A percentile compares a stretch with the other conserved stretches of the same genome.
These are phyloP conservation scores for Atrichornis clamosus DNA, from an alignment of 2,113 vertebrate species.

Conservation along the genomic window DNA sequence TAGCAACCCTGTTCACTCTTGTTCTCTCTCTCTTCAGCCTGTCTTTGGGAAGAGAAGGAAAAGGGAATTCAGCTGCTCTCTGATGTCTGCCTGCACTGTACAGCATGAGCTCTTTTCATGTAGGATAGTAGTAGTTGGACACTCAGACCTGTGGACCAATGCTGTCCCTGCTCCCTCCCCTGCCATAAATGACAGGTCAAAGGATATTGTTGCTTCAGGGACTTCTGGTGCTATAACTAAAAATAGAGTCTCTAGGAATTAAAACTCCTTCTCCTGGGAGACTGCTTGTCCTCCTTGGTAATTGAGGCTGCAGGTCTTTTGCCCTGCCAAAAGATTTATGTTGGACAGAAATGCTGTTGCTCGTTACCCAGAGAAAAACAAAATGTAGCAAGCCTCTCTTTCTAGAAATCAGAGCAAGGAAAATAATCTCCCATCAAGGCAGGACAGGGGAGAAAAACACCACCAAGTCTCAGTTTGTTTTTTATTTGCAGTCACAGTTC, in stretches of 20 bases:
- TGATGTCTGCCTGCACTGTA: not conserved
- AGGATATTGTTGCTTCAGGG: constrained; percentile 51
- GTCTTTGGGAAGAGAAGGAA: not conserved
- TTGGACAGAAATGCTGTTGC: not conserved
- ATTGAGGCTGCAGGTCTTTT: constrained; percentile 5
- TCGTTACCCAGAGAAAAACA: not conserved
- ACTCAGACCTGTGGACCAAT: not conserved
- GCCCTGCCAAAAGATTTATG: not conserved
- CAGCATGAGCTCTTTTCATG: not conserved
- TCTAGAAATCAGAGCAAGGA: not conserved
- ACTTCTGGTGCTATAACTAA: constrained; percentile 39
- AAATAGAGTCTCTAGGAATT: constrained; percentile 53
- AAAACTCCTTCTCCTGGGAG: constrained; percentile 33
- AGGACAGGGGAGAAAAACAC: not conserved
- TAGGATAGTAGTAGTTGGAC: not conserved
- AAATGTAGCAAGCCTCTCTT: not conserved
- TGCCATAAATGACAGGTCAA: constrained; percentile 38
- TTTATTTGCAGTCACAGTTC: not conserved
- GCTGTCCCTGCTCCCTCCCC: not conserved
- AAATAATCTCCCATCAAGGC: not conserved
- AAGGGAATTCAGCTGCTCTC: not conserved
- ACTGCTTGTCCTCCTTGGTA: constrained; percentile 18
- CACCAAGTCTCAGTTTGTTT: not conserved
- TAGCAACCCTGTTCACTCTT: not conserved
- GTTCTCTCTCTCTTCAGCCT: not conserved